Percentiles rank a stretch among this genome's conserved stretches.
These are phyloP conservation scores for Osmoderma eremita DNA, from an alignment of 2,888 invertebrate species.

Conservation along the genomic window DNA sequence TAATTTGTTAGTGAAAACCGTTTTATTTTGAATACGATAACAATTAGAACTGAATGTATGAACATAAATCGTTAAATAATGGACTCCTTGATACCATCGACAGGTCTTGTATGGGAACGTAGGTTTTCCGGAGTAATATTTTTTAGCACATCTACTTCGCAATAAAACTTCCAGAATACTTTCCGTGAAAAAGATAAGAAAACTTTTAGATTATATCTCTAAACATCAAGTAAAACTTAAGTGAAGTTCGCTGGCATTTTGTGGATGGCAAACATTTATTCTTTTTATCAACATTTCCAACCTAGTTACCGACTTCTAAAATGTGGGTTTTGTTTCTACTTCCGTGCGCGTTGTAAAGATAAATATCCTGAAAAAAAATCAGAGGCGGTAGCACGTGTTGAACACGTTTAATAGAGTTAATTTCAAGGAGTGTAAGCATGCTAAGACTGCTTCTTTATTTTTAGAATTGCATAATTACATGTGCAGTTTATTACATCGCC, in stretches of 20 bases:
- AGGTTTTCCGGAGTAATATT: constrained; percentile 20
- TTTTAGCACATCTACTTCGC: constrained; percentile 27
- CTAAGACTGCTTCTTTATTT: no score
- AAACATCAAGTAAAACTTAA: constrained; percentile 39
- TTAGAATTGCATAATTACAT: no score
- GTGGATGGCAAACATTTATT: constrained; percentile 28
- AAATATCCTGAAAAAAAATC: constrained; percentile 3
- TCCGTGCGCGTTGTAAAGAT: constrained; percentile 17
- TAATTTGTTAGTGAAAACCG: constrained; percentile 1
- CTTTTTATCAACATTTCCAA: constrained; percentile 37
- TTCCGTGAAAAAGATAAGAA: constrained; percentile 33
- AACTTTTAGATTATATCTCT: constrained; percentile 40
- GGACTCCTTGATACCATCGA: not conserved
- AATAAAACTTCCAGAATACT: constrained; percentile 33
- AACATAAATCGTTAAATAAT: not conserved
- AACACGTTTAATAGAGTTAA: no score
- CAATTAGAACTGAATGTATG: not conserved
- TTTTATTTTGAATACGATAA: not conserved
- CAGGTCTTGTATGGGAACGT: not conserved
- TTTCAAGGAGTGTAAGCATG: no score
- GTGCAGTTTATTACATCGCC: no score
- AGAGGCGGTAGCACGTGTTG: no score
- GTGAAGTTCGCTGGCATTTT: constrained; percentile 22
- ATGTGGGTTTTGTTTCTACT: constrained; percentile 18
- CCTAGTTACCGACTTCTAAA: constrained; percentile 31